These are phyloP conservation scores for Eurystomus glaucurus DNA, from an alignment of 2,797 vertebrate species.

Conservation along the genomic window DNA sequence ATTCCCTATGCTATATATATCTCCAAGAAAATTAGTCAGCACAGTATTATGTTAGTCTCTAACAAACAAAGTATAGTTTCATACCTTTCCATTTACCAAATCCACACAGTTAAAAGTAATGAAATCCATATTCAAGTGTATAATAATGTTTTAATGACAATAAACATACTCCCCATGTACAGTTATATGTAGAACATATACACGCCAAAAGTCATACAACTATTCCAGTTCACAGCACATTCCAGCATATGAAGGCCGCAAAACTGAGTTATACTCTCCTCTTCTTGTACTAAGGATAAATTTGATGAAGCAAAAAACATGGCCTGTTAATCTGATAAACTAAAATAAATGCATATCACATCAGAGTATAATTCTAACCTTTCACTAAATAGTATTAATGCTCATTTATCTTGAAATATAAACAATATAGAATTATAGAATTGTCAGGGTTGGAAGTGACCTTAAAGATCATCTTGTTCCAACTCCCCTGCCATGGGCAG, in stretches of 20 bases:
- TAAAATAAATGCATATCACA: neutral
- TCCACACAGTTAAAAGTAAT: neutral
- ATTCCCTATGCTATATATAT: neutral
- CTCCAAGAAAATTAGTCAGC: neutral
- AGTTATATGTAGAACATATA: neutral
- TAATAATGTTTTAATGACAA: neutral
- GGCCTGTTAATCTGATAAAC: neutral
- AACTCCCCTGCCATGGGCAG: too few species aligned
- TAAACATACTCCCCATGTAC: neutral
- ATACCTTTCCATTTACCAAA: neutral
- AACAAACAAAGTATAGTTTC: neutral
- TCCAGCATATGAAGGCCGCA: neutral
- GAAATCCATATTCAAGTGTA: rapidly evolving
- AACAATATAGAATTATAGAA: neutral
- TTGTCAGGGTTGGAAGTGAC: too few species aligned
- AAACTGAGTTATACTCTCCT: neutral
- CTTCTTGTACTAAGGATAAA: neutral
- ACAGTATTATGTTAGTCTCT: neutral
- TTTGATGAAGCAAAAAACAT: neutral
- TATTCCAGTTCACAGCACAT: neutral
- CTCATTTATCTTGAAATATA: neutral
- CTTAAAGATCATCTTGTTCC: too few species aligned
- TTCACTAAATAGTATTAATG: neutral
- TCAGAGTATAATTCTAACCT: neutral
- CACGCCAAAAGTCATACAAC: neutral